Conservation (phyloP, 2,797 vertebrate species). For the Micromesistius poutassou region DNA sequence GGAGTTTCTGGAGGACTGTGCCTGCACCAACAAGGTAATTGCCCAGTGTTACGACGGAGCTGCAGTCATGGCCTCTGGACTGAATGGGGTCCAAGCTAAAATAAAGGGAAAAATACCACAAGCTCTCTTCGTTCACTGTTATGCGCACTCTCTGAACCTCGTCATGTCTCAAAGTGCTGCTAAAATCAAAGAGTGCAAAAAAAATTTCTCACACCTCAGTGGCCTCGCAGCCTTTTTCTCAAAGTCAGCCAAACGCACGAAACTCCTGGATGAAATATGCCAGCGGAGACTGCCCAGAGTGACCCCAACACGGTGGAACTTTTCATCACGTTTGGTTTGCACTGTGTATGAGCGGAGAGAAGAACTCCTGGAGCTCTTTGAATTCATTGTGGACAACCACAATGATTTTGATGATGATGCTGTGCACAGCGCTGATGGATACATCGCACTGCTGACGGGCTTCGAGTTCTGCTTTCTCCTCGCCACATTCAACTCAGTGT, state of each 20-base stretch:
- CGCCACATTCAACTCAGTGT: constrained; percentile 10
- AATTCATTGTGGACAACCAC: not conserved
- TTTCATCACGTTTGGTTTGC: not conserved
- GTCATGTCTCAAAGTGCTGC: constrained; percentile 3
- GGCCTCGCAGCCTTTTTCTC: not conserved
- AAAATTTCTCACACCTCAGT: not conserved
- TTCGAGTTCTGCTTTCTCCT: constrained; percentile 11
- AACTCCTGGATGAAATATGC: not conserved
- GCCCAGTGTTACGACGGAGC: constrained; percentile 1
- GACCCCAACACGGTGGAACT: not conserved
- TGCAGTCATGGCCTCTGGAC: not conserved
- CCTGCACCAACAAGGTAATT: not conserved
- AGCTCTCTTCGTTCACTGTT: constrained; percentile 4
- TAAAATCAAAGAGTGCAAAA: not conserved
- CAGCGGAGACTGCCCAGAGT: not conserved
- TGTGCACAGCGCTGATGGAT: not conserved
- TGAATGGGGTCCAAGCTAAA: not conserved
- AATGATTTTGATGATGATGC: not conserved
- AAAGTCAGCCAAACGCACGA: not conserved
- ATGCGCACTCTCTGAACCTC: constrained; percentile 4
- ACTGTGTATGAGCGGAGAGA: not conserved
- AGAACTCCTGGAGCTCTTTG: not conserved
- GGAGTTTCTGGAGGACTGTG: not conserved
- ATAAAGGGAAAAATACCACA: not conserved
- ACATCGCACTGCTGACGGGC: not conserved